Percentiles rank a stretch among this genome's conserved stretches.
Conservation (phyloP, 2,888 invertebrate genomes). For the Pegoplata infirma region DNA sequence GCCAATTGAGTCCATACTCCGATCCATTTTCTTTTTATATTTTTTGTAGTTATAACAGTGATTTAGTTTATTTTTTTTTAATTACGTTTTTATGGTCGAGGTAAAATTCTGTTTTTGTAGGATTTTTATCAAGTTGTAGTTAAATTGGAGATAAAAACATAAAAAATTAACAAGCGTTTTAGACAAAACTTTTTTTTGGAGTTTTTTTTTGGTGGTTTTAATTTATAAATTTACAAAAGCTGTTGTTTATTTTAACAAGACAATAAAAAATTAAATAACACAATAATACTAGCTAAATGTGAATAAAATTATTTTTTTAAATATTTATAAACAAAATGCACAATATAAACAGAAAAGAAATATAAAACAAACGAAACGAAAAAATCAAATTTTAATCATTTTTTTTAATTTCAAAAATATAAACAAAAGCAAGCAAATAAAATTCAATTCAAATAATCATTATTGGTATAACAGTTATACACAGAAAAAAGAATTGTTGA, state of each 20-base stretch:
- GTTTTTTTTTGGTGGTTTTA: conserved; percentile 21
- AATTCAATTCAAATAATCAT: no score
- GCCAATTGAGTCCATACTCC: conserved; percentile 90
- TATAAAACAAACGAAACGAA: no score
- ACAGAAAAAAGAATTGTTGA: no score
- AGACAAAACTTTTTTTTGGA: conserved; percentile 31
- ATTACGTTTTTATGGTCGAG: conserved; percentile 19
- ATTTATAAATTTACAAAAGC: not conserved
- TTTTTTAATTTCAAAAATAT: not conserved
- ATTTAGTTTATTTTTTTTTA: conserved; percentile 14
- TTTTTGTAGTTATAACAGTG: not conserved
- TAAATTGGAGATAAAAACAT: conserved; percentile 55
- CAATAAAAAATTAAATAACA: not conserved
- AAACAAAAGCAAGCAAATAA: not conserved
- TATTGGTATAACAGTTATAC: no score
- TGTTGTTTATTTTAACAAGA: not conserved
- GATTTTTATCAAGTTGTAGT: conserved; percentile 30
- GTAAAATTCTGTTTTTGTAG: conserved; percentile 42
- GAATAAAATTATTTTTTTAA: not conserved
- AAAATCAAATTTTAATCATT: not conserved
- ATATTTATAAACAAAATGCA: not conserved
- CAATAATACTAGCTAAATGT: not conserved
- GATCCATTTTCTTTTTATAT: conserved; percentile 82
- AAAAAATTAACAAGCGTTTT: conserved; percentile 51
- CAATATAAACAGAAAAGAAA: not conserved